Base-by-base conservation (phyloP, 2,797 vertebrate genomes). In the Melanotaenia pygmaea region DNA sequence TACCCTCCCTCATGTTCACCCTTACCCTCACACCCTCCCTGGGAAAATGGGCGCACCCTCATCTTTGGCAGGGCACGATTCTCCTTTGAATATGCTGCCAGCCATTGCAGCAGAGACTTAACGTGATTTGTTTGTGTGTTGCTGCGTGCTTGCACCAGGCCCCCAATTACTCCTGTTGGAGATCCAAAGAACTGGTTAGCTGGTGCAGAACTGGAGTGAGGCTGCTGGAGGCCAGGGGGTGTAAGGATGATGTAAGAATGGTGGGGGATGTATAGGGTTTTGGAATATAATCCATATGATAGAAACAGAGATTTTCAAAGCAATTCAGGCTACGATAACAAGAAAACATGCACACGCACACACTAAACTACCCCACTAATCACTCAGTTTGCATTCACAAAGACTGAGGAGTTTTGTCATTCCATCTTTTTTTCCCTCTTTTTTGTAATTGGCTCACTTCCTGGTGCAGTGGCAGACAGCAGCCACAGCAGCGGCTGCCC, bases 81-180 rank as follows among this genome's bases (percentile, higher is more conserved):
- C 79, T 84, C 78, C 84, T 90, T 89, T 88, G 84, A 91, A 88
- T 64, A 70, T 60, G 66, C 85, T 91, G 88, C 88, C 90, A 91
- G 82, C 81, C 74, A 53, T 91, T 88, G 92, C 88, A 90, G 80
- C 86, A 84, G 75, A 90, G 91, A 89, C 89, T 89, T 88, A 89
- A 83, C 86, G 86, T 86, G 81, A 91, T 93, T 92, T 91, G 89
- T 92, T 91, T 83, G 88, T 91, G 89, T 90, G 89, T 87, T 80
- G 80, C 88, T 86, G 82, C 82, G 63, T 89, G 85, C 91, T 90
- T 90, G 88, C 87, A 89, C 79, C 88, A 76, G 84, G 76, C 82
- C 67, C 83, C 84, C 79, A 73, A 73, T 87, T 85, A 84, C 84
- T 82, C 59, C 79, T 67, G 78, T 73, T 28, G 61, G 62, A 82